Percentiles rank a stretch among this genome's conserved stretches.
These are phyloP conservation scores for Pungitius pungitius DNA, from an alignment of 2,113 vertebrate genomes.

Conservation along the genomic window DNA sequence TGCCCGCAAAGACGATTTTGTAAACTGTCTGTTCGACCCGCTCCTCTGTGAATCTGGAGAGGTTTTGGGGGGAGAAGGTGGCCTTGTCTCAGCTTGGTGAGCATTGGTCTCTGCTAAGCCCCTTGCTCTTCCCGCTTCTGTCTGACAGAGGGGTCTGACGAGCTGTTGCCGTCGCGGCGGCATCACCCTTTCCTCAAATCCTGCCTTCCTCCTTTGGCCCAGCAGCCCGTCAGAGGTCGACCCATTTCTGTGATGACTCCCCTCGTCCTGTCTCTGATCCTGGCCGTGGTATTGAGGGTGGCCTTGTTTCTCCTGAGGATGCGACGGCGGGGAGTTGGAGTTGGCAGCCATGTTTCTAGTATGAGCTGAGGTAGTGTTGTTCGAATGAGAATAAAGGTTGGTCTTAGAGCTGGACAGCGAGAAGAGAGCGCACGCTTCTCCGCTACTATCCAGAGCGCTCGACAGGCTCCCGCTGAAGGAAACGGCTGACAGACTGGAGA, in stretches of 20 bases:
- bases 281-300: slow-evolving; percentile 46
- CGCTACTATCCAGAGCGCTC: slow-evolving; percentile 70
- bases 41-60: slow-evolving; percentile 53
- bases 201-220: slow-evolving; percentile 72
- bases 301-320: slow-evolving; percentile 55
- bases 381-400: slow-evolving; percentile 45
- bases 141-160: slow-evolving; percentile 79
- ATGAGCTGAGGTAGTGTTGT: slow-evolving; percentile 73
- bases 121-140: slow-evolving; percentile 66
- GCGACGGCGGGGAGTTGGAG: slow-evolving; percentile 64
- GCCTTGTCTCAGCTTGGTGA: slow-evolving; percentile 39
- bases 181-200: slow-evolving; percentile 73
- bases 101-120: slow-evolving; percentile 44
- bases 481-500: slow-evolving; percentile 74
- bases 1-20: slow-evolving; percentile 67
- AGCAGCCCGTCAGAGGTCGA: slow-evolving; percentile 56
- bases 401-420: slow-evolving; percentile 57
- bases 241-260: slow-evolving; percentile 57
- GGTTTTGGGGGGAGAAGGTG: slow-evolving; percentile 30
- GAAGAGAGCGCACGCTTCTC: slow-evolving; percentile 41
- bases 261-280: slow-evolving; percentile 57
- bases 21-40: slow-evolving; percentile 59
- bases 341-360: slow-evolving; percentile 63
- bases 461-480: slow-evolving; percentile 77
- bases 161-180: slow-evolving; percentile 79